Base-by-base conservation (phyloP, 1,140 invertebrate genomes). In the Sinonovacula constricta region DNA sequence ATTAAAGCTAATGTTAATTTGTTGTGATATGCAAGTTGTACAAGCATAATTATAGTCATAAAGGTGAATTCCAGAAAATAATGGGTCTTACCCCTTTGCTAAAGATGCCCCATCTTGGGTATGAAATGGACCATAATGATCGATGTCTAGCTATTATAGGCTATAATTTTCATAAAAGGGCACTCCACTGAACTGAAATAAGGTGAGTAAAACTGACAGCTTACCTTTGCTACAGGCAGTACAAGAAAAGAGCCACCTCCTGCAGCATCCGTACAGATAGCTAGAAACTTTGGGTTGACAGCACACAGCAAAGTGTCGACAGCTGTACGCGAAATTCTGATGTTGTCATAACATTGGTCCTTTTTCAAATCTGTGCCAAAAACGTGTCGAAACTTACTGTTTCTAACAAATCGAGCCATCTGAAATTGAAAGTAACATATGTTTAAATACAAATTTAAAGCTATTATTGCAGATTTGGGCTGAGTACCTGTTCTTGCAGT, bases 231-330 rank as follows among this genome's bases (percentile, higher is more conserved):
- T 79, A 99, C 94, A 51, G 98, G 98, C 85, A 99, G 92, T 70
- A 99, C 98, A 87, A 99, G 96, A 92, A 99, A 99, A 74, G 98
- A 97, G 72, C 98, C 98, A 78, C 99, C 99, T 70, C 99, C 99
- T 60, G 97, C 98, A 57, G 97, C 98, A 92, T 99, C 98, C 63
- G 98, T 98, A 90, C 99, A 98, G 87, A 99, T 97, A 74, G 99
- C 99, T 83, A 99, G 92, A 92, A 99, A 99, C 92, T 99, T 99
- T 24, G 98, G 98, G 92, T 99, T 99, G 81, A 99, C 98, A 81
- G 96, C 74, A 93, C 98, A 99, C 91, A 99, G 99, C 70, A 97
- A 98, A 57, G 97, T 98, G 91, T 99, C 99, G 97, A 97, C 98
- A 51, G 97, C 98, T 89, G 96, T 98, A 91, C 99, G 99, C 24